Percentiles rank a stretch among this genome's conserved stretches.
Evolutionary conservation across 2,113 vertebrate species (phyloP).

Genomic region (Clarias batrachus): DNA sequence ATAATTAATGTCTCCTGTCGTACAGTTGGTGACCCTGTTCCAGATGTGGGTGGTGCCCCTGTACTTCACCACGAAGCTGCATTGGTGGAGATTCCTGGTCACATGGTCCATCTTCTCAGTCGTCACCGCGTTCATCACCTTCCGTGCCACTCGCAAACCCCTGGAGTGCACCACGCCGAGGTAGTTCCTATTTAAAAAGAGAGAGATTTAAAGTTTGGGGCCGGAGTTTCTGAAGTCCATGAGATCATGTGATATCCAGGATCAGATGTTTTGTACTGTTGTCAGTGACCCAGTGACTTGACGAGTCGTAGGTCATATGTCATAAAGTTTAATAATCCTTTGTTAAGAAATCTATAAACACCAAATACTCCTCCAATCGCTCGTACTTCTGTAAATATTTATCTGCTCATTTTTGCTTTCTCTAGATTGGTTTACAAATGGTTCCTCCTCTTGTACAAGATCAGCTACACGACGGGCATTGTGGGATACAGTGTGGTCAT

Average conservation of each 20-base stretch:
- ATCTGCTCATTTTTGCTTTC: not conserved
- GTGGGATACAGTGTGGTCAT: slow-evolving; percentile 93
- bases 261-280: not conserved
- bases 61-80: slow-evolving; percentile 96
- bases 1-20: slow-evolving; percentile 4
- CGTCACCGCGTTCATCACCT: slow-evolving; percentile 91
- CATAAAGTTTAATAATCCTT: not conserved
- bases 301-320: not conserved
- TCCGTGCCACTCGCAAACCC: slow-evolving; percentile 91
- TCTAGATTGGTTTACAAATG: slow-evolving; percentile 96
- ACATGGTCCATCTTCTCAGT: slow-evolving; percentile 93
- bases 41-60: slow-evolving; percentile 99
- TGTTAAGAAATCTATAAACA: not conserved
- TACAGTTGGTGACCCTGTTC: slow-evolving; percentile 96
- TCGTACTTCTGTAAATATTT: not conserved
- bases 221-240: not conserved
- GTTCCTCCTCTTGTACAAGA: slow-evolving; percentile 97
- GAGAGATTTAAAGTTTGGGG: not conserved
- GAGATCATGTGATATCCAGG: not conserved
- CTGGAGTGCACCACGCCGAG: slow-evolving; percentile 92
- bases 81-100: slow-evolving; percentile 95
- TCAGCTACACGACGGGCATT: slow-evolving; percentile 94
- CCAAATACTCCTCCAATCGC: not conserved
- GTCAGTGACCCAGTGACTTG: not conserved
- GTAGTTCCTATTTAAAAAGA: slow-evolving; percentile 60